phyloP scores from a whole-genome alignment of 2,797 vertebrate species.

The Pseudochirops cupreus region DNA sequence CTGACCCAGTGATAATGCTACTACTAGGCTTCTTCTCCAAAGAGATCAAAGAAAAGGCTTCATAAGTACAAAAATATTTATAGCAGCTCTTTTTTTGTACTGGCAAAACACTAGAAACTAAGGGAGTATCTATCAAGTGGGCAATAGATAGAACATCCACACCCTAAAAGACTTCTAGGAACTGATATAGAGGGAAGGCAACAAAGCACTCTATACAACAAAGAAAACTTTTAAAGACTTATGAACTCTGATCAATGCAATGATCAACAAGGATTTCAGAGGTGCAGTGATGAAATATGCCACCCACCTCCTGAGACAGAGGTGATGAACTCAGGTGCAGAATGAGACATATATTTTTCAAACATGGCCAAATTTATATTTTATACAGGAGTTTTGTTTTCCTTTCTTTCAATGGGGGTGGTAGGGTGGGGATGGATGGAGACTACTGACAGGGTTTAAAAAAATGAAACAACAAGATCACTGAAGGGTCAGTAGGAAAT shows the following conservation, averaged over 20 bases:
- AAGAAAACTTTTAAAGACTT: background rate
- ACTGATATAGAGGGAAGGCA: background rate
- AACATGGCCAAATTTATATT: background rate
- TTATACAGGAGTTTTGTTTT: background rate
- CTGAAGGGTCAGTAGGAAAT: background rate
- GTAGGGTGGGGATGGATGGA: background rate
- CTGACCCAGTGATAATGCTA: background rate
- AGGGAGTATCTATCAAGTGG: background rate
- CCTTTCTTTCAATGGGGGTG: background rate
- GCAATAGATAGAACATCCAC: background rate
- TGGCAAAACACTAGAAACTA: background rate
- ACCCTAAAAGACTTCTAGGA: background rate
- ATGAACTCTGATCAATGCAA: background rate
- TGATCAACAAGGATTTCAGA: background rate
- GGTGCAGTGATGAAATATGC: background rate
- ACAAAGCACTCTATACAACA: background rate
- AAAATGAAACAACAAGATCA: background rate
- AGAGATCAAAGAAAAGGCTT: background rate
- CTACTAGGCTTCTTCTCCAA: background rate
- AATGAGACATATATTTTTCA: background rate
- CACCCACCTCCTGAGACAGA: background rate
- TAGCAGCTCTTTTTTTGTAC: background rate
- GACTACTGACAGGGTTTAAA: background rate
- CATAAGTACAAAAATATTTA: background rate
- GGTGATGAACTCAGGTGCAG: background rate